Evolutionary conservation across 2,888 invertebrate species (phyloP).

Genomic region (Parthenolecanium corni): DNA sequence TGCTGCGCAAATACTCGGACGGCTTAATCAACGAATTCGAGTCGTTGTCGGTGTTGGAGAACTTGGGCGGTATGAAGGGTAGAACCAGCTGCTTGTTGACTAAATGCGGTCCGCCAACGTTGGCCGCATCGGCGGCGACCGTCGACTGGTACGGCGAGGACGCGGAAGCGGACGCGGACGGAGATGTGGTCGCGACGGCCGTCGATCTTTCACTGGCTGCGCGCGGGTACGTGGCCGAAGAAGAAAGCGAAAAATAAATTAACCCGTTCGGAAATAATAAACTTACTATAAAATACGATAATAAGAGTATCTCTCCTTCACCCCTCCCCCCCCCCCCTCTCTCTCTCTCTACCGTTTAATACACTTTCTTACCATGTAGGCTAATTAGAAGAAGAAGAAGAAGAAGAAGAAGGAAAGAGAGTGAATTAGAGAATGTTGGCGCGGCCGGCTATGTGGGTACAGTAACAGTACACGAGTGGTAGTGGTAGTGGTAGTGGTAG

Average conservation of each 20-base stretch:
- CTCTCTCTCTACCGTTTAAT: not conserved
- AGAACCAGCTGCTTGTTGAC: conserved; percentile 68
- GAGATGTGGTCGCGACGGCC: conserved; percentile 23
- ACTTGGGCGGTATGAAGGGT: conserved; percentile 84
- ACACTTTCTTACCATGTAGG: conserved; percentile 25
- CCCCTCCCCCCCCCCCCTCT: no score
- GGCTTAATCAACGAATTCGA: conserved; percentile 80
- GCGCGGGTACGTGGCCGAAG: no score
- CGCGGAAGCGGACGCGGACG: not conserved
- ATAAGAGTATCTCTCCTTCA: no score
- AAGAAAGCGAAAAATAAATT: no score
- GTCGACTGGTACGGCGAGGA: not conserved
- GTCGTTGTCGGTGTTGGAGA: conserved; percentile 56
- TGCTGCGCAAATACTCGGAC: conserved; percentile 79
- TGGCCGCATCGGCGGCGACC: not conserved
- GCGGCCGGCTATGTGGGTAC: not conserved
- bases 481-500: no score
- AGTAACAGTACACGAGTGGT: no score
- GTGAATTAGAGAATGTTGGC: not conserved
- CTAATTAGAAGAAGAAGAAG: conserved; percentile 16
- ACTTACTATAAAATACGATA: no score
- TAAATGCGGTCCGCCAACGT: conserved; percentile 18
- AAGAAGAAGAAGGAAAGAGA: no score
- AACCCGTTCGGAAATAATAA: no score
- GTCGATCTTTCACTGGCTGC: conserved; percentile 28